Conservation (phyloP, 2,797 vertebrate species). For the Odontamblyopus lacepedii region DNA sequence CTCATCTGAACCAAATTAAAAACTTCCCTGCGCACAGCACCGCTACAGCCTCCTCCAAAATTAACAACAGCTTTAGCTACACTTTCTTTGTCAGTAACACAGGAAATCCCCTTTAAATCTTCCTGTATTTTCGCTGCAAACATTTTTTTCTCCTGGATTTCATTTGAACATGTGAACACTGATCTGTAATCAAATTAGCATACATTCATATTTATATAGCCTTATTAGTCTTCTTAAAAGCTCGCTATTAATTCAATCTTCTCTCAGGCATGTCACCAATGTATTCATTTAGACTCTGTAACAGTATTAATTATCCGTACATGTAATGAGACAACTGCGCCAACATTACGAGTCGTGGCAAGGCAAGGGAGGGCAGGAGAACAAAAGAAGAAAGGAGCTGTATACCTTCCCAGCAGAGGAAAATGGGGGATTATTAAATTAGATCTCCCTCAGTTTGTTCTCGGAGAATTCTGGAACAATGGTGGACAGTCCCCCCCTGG, state of each 20-base stretch:
- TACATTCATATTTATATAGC: slow-evolving; percentile 3
- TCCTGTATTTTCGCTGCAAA: not conserved
- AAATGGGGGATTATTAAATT: slow-evolving; percentile 63
- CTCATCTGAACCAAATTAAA: slow-evolving; percentile 15
- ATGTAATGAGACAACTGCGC: slow-evolving; percentile 28
- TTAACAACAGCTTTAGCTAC: not conserved
- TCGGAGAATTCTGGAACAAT: slow-evolving; percentile 60
- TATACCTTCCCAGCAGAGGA: slow-evolving; percentile 34
- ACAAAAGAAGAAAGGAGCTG: slow-evolving; percentile 32
- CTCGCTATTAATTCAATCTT: not conserved
- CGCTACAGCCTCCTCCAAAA: slow-evolving; percentile 15
- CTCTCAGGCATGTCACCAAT: slow-evolving; percentile 5
- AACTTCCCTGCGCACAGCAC: not conserved
- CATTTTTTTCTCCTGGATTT: not conserved
- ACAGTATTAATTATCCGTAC: slow-evolving; percentile 22
- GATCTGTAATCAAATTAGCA: not conserved
- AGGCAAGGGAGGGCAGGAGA: slow-evolving; percentile 8
- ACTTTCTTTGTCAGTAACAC: not conserved
- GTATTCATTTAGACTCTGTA: slow-evolving; percentile 16
- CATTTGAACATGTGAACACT: not conserved
- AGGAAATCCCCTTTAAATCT: not conserved
- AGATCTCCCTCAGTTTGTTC: slow-evolving; percentile 55
- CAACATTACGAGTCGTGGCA: not conserved
- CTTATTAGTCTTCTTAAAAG: not conserved
- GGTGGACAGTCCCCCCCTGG: slow-evolving; percentile 34